phyloP scores from a whole-genome alignment of 2,113 vertebrate species.

The Brachyhypopomus gauderio region DNA sequence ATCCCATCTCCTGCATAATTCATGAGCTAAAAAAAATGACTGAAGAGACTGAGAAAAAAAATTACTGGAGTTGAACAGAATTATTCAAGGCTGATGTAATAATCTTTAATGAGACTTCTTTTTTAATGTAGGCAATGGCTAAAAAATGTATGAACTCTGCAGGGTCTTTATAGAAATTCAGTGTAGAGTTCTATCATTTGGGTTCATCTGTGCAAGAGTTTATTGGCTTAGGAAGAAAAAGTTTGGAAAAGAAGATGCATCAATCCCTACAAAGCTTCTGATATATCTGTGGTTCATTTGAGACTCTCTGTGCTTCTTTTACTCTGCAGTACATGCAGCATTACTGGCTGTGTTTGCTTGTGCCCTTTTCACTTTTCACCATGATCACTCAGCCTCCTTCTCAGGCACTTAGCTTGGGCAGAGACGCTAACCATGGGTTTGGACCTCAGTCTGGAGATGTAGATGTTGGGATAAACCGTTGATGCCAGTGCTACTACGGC shows the following conservation, averaged over 20 bases:
- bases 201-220: background rate
- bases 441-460: background rate
- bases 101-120: slow-evolving; percentile 34
- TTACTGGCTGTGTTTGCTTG: background rate
- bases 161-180: slow-evolving; percentile 22
- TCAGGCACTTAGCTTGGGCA: background rate
- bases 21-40: slow-evolving; percentile 33
- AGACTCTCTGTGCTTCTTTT: background rate
- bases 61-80: slow-evolving; percentile 25
- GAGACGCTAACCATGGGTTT: background rate
- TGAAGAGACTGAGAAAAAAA: slow-evolving; percentile 17
- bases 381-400: no score
- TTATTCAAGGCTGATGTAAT: slow-evolving; percentile 41
- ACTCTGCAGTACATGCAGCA: no score
- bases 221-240: background rate
- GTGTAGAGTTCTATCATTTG: background rate
- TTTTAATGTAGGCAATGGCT: slow-evolving; percentile 1
- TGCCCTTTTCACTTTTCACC: no score
- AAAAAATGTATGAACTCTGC: slow-evolving; percentile 18
- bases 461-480: slow-evolving; percentile 27
- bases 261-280: background rate
- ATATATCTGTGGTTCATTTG: background rate
- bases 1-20: slow-evolving; percentile 49
- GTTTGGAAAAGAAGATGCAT: background rate
- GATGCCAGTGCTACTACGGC: background rate